These are phyloP conservation scores for Neelides folsomi DNA, from an alignment of 2,888 invertebrate genomes.

Conservation along the genomic window DNA sequence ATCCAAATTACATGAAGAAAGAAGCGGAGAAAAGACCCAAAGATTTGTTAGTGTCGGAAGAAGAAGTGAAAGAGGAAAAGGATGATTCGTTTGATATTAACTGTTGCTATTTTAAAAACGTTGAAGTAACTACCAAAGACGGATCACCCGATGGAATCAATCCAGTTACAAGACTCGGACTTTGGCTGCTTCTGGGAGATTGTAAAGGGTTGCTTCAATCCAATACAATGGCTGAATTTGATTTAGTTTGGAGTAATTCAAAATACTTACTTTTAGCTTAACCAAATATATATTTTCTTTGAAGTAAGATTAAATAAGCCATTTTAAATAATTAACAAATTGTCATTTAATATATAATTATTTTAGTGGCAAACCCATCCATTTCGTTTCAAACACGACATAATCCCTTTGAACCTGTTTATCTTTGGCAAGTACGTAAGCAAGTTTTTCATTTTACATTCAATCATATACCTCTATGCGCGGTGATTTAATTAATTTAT, in stretches of 20 bases:
- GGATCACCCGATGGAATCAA: conserved; percentile 16
- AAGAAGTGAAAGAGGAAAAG: not conserved
- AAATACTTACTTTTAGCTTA: not conserved
- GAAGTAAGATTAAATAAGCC: not conserved
- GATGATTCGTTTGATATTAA: conserved; percentile 11
- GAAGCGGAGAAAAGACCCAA: no score
- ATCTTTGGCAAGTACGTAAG: conserved; percentile 28
- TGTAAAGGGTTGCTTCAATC: conserved; percentile 13
- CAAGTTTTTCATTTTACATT: no score
- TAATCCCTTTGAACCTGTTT: conserved; percentile 29
- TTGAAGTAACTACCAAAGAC: conserved; percentile 7
- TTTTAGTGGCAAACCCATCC: conserved; percentile 15
- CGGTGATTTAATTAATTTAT: no score
- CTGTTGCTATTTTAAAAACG: not conserved
- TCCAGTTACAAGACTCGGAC: conserved; percentile 23
- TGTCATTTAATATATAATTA: not conserved
- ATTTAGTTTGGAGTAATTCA: conserved; percentile 22
- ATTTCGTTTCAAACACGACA: conserved; percentile 26
- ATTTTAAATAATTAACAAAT: no score
- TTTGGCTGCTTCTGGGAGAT: conserved; percentile 26
- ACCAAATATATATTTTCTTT: not conserved
- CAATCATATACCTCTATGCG: no score
- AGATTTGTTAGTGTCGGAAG: no score
- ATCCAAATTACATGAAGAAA: conserved; percentile 17
- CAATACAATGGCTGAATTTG: conserved; percentile 22